Percentiles rank a stretch among this genome's conserved stretches.
These are phyloP conservation scores for Toxostoma redivivum DNA, from an alignment of 2,113 vertebrate genomes.

Conservation along the genomic window DNA sequence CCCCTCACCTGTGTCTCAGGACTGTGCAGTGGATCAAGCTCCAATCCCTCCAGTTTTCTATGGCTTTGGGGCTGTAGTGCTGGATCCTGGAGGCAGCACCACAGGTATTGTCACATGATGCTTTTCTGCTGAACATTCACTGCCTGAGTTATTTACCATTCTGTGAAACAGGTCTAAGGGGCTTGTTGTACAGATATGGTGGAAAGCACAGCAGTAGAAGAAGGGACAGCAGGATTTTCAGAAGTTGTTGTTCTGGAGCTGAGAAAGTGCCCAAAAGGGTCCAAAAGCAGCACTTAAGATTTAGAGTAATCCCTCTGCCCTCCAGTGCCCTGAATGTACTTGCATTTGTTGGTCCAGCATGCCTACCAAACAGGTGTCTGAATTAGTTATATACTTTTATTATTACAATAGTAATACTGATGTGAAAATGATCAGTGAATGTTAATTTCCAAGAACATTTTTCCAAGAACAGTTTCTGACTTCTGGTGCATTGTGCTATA, in stretches of 20 bases:
- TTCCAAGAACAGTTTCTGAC: background rate
- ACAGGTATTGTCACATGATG: background rate
- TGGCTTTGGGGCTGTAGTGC: background rate
- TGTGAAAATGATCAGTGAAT: background rate
- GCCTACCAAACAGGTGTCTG: background rate
- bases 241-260: background rate
- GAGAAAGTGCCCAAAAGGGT: background rate
- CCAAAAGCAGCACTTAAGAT: background rate
- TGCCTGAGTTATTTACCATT: background rate
- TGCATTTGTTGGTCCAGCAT: background rate
- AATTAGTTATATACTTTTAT: background rate
- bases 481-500: background rate
- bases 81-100: background rate
- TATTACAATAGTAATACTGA: background rate
- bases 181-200: background rate
- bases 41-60: background rate
- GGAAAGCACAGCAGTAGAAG: background rate
- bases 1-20: background rate
- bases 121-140: background rate
- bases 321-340: background rate
- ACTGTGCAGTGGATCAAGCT: background rate
- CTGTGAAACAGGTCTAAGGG: background rate
- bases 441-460: background rate
- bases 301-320: background rate
- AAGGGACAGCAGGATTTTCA: background rate